Evolutionary conservation across 2,797 vertebrate genomes (phyloP).

Genomic region (Siniperca scherzeri): DNA sequence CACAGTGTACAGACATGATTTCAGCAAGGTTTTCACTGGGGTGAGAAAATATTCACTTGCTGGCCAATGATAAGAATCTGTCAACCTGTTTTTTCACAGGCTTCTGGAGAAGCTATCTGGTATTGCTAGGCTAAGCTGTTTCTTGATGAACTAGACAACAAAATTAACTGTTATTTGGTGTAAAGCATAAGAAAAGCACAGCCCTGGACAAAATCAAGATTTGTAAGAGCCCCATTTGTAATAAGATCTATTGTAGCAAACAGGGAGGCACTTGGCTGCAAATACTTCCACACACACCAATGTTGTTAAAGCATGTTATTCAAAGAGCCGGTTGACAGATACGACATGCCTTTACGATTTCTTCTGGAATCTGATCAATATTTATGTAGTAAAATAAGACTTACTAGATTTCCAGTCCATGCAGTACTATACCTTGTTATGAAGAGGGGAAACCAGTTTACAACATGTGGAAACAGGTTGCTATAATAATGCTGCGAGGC

Average conservation of each 20-base stretch:
- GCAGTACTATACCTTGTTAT: neutral
- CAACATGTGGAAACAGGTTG: constrained; percentile 70
- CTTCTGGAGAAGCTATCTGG: too few species aligned
- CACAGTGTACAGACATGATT: neutral
- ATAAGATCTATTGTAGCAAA: neutral
- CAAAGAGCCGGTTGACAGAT: constrained; percentile 1
- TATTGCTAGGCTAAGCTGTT: neutral
- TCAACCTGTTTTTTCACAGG: constrained; percentile 16
- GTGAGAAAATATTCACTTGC: neutral
- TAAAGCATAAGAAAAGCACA: neutral
- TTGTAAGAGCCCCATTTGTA: neutral
- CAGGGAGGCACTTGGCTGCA: constrained; percentile 9
- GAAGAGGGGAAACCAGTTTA: constrained; percentile 66
- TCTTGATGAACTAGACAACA: neutral
- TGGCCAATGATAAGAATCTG: constrained; percentile 19
- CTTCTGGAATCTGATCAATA: constrained; percentile 4
- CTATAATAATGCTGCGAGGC: constrained; percentile 39
- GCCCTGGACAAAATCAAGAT: neutral
- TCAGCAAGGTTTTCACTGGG: neutral
- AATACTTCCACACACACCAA: neutral
- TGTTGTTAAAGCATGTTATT: constrained; percentile 7
- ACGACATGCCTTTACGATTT: neutral
- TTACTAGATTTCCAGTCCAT: neutral
- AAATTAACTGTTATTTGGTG: neutral
- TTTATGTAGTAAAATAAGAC: neutral